phyloP scores from a whole-genome alignment of 2,888 invertebrate species.

The Parnassius mnemosyne region DNA sequence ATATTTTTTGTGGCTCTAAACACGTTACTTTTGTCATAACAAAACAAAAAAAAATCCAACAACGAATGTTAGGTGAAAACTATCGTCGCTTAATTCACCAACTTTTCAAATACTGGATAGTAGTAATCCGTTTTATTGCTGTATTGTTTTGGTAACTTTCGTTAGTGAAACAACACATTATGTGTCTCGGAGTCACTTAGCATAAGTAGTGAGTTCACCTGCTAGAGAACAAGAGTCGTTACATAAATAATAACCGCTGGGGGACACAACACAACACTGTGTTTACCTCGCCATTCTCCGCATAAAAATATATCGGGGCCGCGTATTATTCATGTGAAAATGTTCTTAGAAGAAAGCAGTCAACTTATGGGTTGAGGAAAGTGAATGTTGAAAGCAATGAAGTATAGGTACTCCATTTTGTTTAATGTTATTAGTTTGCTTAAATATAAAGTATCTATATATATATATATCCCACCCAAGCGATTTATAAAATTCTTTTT shows the following conservation, averaged over 20 bases:
- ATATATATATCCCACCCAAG: too few species aligned
- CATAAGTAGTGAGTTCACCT: conserved; percentile 70
- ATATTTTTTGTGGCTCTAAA: conserved; percentile 14
- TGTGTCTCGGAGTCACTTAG: conserved; percentile 53
- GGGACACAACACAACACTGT: conserved; percentile 59
- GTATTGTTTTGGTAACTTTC: conserved; percentile 22
- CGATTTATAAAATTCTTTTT: too few species aligned
- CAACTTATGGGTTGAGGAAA: conserved; percentile 10
- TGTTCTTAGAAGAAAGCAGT: conserved; percentile 21
- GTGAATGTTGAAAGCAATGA: conserved; percentile 2
- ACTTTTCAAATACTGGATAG: conserved; percentile 11
- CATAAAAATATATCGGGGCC: conserved; percentile 50
- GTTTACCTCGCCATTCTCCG: conserved; percentile 59
- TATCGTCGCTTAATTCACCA: conserved; percentile 16
- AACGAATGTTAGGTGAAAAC: conserved; percentile 22
- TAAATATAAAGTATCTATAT: too few species aligned
- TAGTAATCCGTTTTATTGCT: conserved; percentile 16
- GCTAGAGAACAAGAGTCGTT: conserved; percentile 71
- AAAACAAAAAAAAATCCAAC: conserved; percentile 13
- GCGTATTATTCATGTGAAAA: conserved; percentile 43
- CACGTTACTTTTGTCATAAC: conserved; percentile 2
- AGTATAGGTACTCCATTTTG: background rate
- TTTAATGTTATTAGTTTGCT: background rate
- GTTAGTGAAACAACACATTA: conserved; percentile 28
- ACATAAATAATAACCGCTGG: conserved; percentile 70